These are phyloP conservation scores for Pinctada fucata DNA, from an alignment of 2,888 invertebrate species.

Conservation along the genomic window DNA sequence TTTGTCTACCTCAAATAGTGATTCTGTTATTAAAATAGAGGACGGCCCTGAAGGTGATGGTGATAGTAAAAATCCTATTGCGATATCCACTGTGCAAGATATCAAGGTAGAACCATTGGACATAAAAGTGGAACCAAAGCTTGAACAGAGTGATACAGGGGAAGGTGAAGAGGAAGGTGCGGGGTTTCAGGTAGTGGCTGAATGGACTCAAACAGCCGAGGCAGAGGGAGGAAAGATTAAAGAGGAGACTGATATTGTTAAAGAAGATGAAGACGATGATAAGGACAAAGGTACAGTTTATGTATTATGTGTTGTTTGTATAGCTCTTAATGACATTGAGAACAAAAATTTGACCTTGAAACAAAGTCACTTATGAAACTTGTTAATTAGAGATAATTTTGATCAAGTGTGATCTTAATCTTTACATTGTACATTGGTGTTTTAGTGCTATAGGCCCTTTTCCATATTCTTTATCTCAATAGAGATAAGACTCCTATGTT, in stretches of 20 bases:
- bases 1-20: too few species aligned
- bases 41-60: slow-evolving; percentile 40
- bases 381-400: too few species aligned
- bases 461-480: too few species aligned
- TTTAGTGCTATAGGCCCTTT: too few species aligned
- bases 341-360: too few species aligned
- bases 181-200: slow-evolving; percentile 69
- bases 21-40: not conserved
- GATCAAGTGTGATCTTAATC: too few species aligned
- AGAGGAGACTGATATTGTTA: slow-evolving; percentile 24
- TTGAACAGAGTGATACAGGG: not conserved
- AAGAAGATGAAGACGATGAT: slow-evolving; percentile 34
- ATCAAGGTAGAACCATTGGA: not conserved
- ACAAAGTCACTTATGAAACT: too few species aligned
- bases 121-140: not conserved
- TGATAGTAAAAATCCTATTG: slow-evolving; percentile 19
- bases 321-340: too few species aligned
- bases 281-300: slow-evolving; percentile 14
- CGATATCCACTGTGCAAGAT: not conserved
- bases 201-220: slow-evolving; percentile 55
- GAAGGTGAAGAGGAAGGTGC: slow-evolving; percentile 54
- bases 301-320: not conserved
- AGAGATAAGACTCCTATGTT: too few species aligned
- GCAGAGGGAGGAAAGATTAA: not conserved
- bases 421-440: too few species aligned